Base-by-base conservation (phyloP, 2,888 invertebrate genomes). In the Ectobius pallidus region DNA sequence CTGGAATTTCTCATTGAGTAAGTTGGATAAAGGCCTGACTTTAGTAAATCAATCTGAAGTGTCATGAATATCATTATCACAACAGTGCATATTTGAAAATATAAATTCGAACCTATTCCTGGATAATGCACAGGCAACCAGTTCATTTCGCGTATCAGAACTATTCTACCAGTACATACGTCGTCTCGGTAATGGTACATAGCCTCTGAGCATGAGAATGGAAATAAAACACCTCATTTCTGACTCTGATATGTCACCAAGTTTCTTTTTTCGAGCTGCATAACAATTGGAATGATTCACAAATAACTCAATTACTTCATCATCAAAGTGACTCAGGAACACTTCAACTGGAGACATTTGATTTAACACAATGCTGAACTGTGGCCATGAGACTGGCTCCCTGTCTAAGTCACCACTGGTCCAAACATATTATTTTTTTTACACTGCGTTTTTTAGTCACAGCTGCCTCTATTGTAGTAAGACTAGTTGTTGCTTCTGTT, bases 81-180 rank as follows among this genome's bases (percentile, higher is more conserved):
- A 73, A 27, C 76, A 75, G 76, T 81, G 80, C 61, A 81, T 73
- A 75, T 78, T 78, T 32, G 73, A 76, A 74, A 80, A 75, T 25
- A 79, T 74, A 72, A 76, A 77, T 72, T 78, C 75, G 75, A 80
- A 80, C 67, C 77, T 68, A 75, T 80, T 76, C 75, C 80, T 73
- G 9, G 77, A 76, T 74, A 80, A 79, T 49, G 78, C 76, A 72
- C 74, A 58, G 62, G 76, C 73, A 20, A 80, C 78, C 46, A 77
- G 63, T 67, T 68, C 75, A 77, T 79, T 78, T 72, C 76, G 74
- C 46, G 76, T 76, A 70, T 80, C 79, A n/a, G 65, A 70, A 58
- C 58, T 73, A 71, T 74, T 77, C 76, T 78, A 76, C 78, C 79
- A 80, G 65, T 77, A 78, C 78, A 79, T 78, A 68, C 78, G 65